Evolutionary conservation across 2,888 invertebrate genomes (phyloP), one percentile per base, ranked within the genome.

Genomic region (Andrena bicolor): DNA sequence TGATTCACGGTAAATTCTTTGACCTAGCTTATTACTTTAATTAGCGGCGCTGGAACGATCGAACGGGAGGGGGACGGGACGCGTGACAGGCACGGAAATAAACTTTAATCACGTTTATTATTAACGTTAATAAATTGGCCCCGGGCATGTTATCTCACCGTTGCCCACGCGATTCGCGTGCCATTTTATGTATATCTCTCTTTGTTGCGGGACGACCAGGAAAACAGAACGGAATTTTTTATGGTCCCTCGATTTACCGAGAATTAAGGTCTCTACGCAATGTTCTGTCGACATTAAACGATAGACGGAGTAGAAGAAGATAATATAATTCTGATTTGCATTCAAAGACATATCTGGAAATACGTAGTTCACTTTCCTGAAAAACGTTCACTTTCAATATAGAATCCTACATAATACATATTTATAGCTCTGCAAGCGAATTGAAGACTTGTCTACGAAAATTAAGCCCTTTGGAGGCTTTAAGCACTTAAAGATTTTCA

Each of bases 11-110:
- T 71, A 65, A 80, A 80, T 80, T 80, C 80, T 78, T 80, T 80
- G 80, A 80, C 80, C 80, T 48, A 80, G 80, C 80, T 80, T 80
- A 71, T 80, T 80, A 80, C 71, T 61, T 80, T 80, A 80, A 80
- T 80, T 80, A 80, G 32, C 53, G 66, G 30, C 78, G 51, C 7
- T 32, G 41, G 61, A 71, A 77, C 53, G 53, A 64, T 53, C 30
- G 69, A 58, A 35, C 35, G 23, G 16, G 13, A 58, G 10, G 26
- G 76, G 7, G 48, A 10, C 26, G 60, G 58, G 61, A 61, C 65
- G 78, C 80, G 65, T 66, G 80, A 80, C 80, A 80, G 60, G 48
- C 80, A 53, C 41, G 65, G 65, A 65, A 71, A 56, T 26, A 63
- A 61, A 60, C 26, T 77, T 60, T 80, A 71, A 77, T 80, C 58